phyloP scores from a whole-genome alignment of 2,888 invertebrate genomes.

The Polyploca ridens region DNA sequence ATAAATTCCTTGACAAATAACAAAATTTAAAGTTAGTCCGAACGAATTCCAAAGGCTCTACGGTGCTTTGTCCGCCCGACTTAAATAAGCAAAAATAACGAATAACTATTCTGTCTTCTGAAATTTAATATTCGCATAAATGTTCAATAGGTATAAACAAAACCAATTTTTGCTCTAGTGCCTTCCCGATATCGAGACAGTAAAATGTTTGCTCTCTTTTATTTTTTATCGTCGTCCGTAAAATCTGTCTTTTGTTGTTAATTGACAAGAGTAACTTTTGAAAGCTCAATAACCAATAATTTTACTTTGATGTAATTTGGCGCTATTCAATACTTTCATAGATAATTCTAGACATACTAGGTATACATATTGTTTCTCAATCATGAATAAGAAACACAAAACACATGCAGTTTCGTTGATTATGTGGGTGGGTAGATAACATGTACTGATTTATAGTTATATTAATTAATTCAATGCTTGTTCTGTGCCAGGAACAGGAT shows the following conservation, averaged over 20 bases:
- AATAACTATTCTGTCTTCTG: background rate
- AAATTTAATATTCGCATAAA: background rate
- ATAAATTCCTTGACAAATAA: slow-evolving; percentile 17
- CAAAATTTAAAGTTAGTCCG: background rate
- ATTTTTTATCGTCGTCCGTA: slow-evolving; percentile 10
- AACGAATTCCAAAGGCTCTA: background rate
- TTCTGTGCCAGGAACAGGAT: slow-evolving; percentile 63
- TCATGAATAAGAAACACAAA: background rate
- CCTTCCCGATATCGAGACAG: background rate
- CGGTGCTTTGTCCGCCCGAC: background rate
- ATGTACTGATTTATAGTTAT: background rate
- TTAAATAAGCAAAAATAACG: background rate
- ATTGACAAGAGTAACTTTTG: background rate
- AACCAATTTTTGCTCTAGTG: background rate
- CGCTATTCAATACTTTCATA: background rate
- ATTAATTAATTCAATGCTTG: slow-evolving; percentile 18
- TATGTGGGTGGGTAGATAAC: too few species aligned
- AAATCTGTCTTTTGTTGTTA: background rate
- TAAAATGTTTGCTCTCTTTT: slow-evolving; percentile 1
- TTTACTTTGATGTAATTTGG: background rate
- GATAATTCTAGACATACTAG: background rate
- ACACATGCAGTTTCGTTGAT: too few species aligned
- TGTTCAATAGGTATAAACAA: background rate
- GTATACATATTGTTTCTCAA: background rate
- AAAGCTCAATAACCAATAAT: slow-evolving; percentile 8